Conservation (phyloP, 2,113 vertebrate species). For the Pseudorasbora parva region DNA sequence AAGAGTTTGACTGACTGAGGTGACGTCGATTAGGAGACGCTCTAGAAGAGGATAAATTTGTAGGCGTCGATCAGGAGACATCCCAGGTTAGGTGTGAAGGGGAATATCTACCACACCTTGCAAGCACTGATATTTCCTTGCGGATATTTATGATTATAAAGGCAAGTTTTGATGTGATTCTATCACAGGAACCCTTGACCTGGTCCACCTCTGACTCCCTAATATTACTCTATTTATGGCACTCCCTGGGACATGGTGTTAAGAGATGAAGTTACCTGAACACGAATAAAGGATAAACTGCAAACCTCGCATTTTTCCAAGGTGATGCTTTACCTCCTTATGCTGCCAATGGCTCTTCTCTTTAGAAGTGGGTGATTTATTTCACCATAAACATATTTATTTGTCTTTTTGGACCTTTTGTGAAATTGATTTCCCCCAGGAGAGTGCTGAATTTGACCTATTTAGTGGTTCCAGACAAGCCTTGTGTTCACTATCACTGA, state of each 20-base stretch:
- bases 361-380: conserved; percentile 65
- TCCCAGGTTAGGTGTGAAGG: no score
- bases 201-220: neutral
- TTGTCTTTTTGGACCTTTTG: conserved; percentile 60
- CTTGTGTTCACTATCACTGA: conserved; percentile 18
- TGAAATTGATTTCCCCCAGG: conserved; percentile 58
- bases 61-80: no score
- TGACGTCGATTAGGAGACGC: no score
- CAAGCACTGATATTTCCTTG: neutral
- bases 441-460: conserved; percentile 50
- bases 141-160: neutral
- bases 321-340: conserved; percentile 38
- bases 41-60: no score
- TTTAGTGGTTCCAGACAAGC: conserved; percentile 47
- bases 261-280: conserved; percentile 26
- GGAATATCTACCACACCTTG: no score
- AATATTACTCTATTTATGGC: conserved; percentile 9
- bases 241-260: conserved; percentile 60
- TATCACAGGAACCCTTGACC: neutral
- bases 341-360: conserved; percentile 27
- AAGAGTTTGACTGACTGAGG: no score
- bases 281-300: conserved; percentile 73
- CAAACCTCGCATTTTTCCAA: conserved; percentile 53
- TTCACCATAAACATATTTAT: conserved; percentile 69
- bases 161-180: neutral